phyloP scores from a whole-genome alignment of 2,888 invertebrate genomes.

The Nematopogon swammerdamellus region DNA sequence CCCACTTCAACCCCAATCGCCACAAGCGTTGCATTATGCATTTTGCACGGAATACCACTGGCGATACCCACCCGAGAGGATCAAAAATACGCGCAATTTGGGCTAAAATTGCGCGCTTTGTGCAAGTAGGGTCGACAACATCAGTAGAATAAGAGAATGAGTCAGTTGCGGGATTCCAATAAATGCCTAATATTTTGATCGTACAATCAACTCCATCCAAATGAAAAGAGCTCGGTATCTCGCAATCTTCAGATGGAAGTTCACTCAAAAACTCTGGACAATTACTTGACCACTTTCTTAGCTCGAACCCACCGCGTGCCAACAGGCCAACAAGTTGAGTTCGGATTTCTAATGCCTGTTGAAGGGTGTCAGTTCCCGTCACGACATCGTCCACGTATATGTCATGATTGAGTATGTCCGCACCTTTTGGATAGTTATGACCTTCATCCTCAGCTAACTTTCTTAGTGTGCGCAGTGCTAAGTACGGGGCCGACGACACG shows the following conservation, averaged over 20 bases:
- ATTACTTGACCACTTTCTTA: not conserved
- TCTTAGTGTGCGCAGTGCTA: slow-evolving; percentile 3
- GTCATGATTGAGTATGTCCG: slow-evolving; percentile 1
- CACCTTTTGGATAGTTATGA: not conserved
- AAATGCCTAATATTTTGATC: not conserved
- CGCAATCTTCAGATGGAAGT: not conserved
- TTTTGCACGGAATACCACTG: slow-evolving; percentile 1
- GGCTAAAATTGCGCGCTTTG: slow-evolving; percentile 1
- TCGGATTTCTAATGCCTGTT: not conserved
- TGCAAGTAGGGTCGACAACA: not conserved
- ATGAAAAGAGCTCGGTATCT: not conserved
- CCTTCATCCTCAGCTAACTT: slow-evolving; percentile 5
- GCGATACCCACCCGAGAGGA: slow-evolving; percentile 3
- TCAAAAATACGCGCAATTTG: slow-evolving; percentile 1
- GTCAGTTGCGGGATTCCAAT: not conserved
- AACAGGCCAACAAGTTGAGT: not conserved
- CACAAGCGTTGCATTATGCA: not conserved
- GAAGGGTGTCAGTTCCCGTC: not conserved
- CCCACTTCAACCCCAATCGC: not conserved
- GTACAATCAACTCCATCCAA: not conserved
- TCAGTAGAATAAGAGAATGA: not conserved
- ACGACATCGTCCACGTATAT: not conserved
- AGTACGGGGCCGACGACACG: slow-evolving; percentile 1
- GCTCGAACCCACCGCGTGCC: not conserved
- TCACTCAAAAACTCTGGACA: not conserved